Percentiles rank a stretch among this genome's conserved stretches.
Evolutionary conservation across 2,888 invertebrate species (phyloP).

Genomic region (Poecilobothrus nobilitatus): DNA sequence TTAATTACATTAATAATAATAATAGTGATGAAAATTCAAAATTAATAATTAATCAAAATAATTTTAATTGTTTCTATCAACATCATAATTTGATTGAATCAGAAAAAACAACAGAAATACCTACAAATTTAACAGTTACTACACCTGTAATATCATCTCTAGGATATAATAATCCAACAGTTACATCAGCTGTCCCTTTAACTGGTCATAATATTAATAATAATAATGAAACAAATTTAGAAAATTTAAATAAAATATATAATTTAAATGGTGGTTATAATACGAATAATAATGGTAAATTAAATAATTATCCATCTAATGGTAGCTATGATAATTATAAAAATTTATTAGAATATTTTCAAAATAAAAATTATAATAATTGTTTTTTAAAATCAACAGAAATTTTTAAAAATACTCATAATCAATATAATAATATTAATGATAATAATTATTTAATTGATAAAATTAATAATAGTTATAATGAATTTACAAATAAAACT

Average conservation of each 20-base stretch:
- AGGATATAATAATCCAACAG: background rate
- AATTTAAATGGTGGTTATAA: background rate
- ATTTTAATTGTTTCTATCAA: background rate
- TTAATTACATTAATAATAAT: too few species aligned
- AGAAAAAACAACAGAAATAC: background rate
- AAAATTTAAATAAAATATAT: background rate
- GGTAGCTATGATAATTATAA: background rate
- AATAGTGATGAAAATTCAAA: background rate
- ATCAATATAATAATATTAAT: background rate
- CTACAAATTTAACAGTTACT: background rate
- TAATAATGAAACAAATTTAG: background rate
- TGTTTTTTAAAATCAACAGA: background rate
- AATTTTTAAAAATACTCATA: background rate
- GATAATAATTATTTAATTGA: background rate
- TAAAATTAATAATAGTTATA: background rate
- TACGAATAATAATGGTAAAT: background rate
- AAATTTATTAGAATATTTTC: slow-evolving; percentile 7
- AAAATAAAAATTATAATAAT: background rate
- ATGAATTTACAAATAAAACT: background rate
- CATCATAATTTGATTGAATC: background rate
- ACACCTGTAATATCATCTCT: background rate
- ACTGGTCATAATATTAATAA: background rate
- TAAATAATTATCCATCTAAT: background rate
- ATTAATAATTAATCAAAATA: background rate
- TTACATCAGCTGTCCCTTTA: background rate